Evolutionary conservation across 2,113 vertebrate species (phyloP), one percentile per base, ranked within the genome.

Genomic region (Calyptommatus sinebrachiatus): DNA sequence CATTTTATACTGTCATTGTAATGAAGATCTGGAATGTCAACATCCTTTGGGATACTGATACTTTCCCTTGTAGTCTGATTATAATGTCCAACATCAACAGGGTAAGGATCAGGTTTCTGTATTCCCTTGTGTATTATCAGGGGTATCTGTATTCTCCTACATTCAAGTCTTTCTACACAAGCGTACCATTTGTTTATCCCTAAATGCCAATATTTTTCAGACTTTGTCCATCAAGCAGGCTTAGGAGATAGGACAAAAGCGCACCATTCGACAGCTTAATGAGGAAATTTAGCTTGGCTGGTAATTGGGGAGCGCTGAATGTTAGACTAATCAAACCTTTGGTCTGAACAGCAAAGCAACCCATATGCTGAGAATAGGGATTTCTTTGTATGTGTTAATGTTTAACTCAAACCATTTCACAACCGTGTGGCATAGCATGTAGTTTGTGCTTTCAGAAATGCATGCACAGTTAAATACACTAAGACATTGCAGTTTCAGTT

Each of bases 41-140:
- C 69, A 69, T 74, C 65, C 50, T 72, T 83, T 77, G 65, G 2
- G 0, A 9, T n/a, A 10, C 0, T 0, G n/a, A 73, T n/a, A 48
- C 18, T 14, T 57, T 22, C 0, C 0, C 20, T 74, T 45, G 21
- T 11, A 12, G 7, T 74, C 21, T 75, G 60, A 0, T 81, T n/a
- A 70, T 22, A 45, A 4, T 1, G 20, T 79, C 50, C 31, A 77
- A 68, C 12, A 41, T 11, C 78, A 87, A 0, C 1, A 0, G 0
- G 28, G 12, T 12, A n/a, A 6, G 50, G 71, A 50, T 74, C 3
- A 18, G 26, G 7, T 72, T 77, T 86, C 28, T 60, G 6, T 74
- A n/a, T 48, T 68, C 35, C 18, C 3, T n/a, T 70, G 31, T n/a
- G 31, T n/a, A n/a, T 31, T 9, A 77, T 45, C 66, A 73, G 66